A percentile compares a stretch with the other conserved stretches of the same genome.
phyloP scores from a whole-genome alignment of 2,113 vertebrate species.

The Muntiacus muntjak region DNA sequence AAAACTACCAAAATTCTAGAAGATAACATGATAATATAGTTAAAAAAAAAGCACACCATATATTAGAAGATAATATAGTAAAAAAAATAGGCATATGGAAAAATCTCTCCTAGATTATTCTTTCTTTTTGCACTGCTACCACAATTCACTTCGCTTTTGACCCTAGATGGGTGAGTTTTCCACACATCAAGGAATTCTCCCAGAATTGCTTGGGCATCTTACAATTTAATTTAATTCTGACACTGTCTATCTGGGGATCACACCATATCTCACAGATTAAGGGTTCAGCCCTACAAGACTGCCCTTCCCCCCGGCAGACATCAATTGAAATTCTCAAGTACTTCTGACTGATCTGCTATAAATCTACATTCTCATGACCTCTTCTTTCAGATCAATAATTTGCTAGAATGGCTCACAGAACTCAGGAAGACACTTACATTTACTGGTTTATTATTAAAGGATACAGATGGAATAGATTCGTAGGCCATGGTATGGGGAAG shows the following conservation, averaged over 20 bases:
- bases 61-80: background rate
- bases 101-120: background rate
- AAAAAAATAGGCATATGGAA: background rate
- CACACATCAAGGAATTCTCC: background rate
- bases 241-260: background rate
- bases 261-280: background rate
- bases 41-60: background rate
- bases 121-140: background rate
- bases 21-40: background rate
- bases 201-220: background rate
- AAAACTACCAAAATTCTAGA: background rate
- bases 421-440: background rate
- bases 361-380: background rate
- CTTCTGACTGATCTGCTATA: background rate
- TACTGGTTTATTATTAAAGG: background rate
- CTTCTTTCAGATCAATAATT: background rate
- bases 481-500: background rate
- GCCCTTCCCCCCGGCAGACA: too few relatives aligned
- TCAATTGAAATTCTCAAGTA: background rate
- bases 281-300: background rate
- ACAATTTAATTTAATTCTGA: background rate
- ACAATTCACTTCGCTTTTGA: background rate
- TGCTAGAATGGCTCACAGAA: background rate
- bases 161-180: background rate
- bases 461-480: background rate